Evolutionary conservation across 2,888 invertebrate genomes (phyloP).

Genomic region (Pecten maximus): DNA sequence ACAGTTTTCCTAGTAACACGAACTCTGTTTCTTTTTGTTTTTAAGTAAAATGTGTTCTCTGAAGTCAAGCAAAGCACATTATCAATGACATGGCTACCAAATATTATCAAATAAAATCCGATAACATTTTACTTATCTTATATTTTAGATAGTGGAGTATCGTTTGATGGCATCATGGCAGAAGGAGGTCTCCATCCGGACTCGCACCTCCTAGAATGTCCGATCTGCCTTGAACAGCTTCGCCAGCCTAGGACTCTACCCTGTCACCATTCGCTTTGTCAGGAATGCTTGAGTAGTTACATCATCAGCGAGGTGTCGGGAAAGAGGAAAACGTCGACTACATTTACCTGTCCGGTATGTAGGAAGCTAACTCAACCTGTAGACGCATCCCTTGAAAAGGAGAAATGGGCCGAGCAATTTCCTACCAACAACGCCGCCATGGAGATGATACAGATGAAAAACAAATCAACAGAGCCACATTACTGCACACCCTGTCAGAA

Average conservation of each 20-base stretch:
- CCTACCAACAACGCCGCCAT: constrained; percentile 59
- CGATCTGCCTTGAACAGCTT: constrained; percentile 60
- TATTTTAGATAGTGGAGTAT: neutral
- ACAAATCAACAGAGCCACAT: constrained; percentile 34
- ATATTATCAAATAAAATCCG: no score
- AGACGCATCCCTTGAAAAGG: constrained; percentile 48
- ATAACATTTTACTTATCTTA: no score
- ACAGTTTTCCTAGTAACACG: no score
- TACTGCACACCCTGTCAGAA: constrained; percentile 45
- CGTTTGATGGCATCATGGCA: neutral
- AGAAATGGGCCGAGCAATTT: constrained; percentile 62
- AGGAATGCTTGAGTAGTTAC: constrained; percentile 58
- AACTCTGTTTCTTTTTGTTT: no score
- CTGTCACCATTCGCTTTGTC: constrained; percentile 65
- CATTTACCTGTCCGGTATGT: constrained; percentile 63
- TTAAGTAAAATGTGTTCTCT: no score
- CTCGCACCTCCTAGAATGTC: constrained; percentile 48
- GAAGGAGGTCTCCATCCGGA: neutral
- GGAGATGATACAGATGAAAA: constrained; percentile 54
- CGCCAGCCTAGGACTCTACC: constrained; percentile 60
- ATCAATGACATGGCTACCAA: no score
- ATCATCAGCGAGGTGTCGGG: constrained; percentile 46
- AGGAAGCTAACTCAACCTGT: constrained; percentile 55
- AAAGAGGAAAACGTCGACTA: constrained; percentile 37
- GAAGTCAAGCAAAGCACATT: no score